Percentiles rank a stretch among this genome's conserved stretches.
These are phyloP conservation scores for Mus spretus DNA, from an alignment of 2,797 vertebrate genomes.

Conservation along the genomic window DNA sequence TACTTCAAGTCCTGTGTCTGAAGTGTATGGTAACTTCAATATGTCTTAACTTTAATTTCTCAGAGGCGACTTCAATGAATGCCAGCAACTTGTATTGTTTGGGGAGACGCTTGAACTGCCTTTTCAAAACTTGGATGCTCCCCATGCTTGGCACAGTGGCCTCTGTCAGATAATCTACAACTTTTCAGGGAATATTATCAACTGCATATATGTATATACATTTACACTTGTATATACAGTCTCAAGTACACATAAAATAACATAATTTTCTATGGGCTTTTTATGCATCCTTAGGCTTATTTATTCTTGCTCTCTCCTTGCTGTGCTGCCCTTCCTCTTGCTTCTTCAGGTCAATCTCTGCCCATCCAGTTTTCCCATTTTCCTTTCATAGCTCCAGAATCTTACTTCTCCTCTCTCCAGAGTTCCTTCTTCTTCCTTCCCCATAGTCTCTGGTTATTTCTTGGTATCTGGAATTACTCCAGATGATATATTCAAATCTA, in stretches of 20 bases:
- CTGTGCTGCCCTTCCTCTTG: background rate
- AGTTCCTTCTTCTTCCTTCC: background rate
- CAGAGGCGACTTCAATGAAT: too few relatives aligned
- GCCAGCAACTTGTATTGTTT: background rate
- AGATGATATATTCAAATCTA: background rate
- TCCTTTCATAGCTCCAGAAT: background rate
- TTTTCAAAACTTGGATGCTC: background rate
- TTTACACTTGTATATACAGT: background rate
- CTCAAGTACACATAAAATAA: background rate
- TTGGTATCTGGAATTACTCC: background rate
- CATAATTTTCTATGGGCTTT: background rate
- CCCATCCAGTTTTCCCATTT: background rate
- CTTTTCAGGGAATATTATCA: background rate
- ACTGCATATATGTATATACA: background rate
- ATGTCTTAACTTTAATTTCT: background rate
- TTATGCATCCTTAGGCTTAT: background rate
- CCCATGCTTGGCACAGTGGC: too few relatives aligned
- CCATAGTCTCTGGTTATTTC: background rate
- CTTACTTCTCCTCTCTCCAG: background rate
- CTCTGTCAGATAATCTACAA: background rate
- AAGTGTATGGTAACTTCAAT: background rate
- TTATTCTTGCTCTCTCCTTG: background rate
- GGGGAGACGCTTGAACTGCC: fast-evolving
- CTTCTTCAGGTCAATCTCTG: background rate
- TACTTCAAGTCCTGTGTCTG: background rate